phyloP scores from a whole-genome alignment of 2,797 vertebrate species.

The Acrossocheilus wenchowensis region DNA sequence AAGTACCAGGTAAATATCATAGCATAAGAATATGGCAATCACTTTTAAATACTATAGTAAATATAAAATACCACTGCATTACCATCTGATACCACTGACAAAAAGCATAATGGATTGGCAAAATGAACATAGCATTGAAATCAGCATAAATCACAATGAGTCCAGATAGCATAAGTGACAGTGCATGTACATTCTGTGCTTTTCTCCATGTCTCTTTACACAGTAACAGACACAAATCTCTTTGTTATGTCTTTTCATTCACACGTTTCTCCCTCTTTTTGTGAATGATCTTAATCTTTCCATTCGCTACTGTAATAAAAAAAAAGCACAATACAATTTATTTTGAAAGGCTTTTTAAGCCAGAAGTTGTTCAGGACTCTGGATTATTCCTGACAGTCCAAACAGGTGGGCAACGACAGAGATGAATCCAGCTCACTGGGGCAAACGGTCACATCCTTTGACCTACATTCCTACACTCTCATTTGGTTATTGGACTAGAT shows the following conservation, averaged over 20 bases:
- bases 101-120: neutral
- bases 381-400: constrained; percentile 45
- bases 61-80: neutral
- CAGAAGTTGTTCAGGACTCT: constrained; percentile 44
- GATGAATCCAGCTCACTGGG: constrained; percentile 47
- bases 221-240: neutral
- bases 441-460: constrained; percentile 28
- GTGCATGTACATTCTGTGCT: neutral
- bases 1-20: neutral
- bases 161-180: neutral
- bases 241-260: constrained; percentile 9
- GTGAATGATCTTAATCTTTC: constrained; percentile 35
- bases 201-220: constrained; percentile 16
- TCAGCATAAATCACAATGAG: neutral
- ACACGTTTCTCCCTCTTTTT: constrained; percentile 19
- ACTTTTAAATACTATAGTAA: neutral
- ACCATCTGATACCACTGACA: neutral
- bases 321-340: constrained; percentile 47
- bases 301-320: constrained; percentile 39
- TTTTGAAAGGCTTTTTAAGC: constrained; percentile 36
- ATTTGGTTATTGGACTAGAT: constrained; percentile 37
- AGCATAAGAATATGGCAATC: neutral
- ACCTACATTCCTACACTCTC: constrained; percentile 13
- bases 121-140: neutral
- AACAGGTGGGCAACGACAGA: constrained; percentile 29